phyloP scores from a whole-genome alignment of 2,113 vertebrate genomes.

The Corydoras maculifer region DNA sequence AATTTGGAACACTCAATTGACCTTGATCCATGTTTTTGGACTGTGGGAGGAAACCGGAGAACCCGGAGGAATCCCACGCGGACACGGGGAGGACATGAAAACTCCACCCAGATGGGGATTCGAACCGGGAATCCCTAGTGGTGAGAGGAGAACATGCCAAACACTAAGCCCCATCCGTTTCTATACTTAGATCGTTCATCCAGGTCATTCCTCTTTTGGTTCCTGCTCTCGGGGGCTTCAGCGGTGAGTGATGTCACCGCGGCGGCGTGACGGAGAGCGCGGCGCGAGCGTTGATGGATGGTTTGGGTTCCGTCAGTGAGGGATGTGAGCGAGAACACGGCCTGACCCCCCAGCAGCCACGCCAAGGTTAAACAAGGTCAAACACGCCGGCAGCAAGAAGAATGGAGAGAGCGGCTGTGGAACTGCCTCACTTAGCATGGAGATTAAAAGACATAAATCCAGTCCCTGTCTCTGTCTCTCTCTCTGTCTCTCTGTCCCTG shows the following conservation, averaged over 20 bases:
- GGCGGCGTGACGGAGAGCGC: neutral
- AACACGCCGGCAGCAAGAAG: conserved; percentile 41
- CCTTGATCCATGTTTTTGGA: too few species aligned
- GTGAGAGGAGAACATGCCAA: too few species aligned
- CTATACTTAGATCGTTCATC: too few species aligned
- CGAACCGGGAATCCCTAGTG: too few species aligned
- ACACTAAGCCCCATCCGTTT: too few species aligned
- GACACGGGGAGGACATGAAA: too few species aligned
- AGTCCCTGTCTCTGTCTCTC: neutral
- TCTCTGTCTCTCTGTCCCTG: too few species aligned
- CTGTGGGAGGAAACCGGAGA: too few species aligned
- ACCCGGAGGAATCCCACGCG: too few species aligned
- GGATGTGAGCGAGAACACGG: neutral
- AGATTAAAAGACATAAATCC: conserved; percentile 57
- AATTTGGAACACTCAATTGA: too few species aligned
- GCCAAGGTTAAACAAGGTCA: conserved; percentile 47
- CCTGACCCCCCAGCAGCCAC: conserved; percentile 5
- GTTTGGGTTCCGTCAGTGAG: neutral
- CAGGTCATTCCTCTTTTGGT: neutral
- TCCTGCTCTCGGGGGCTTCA: neutral
- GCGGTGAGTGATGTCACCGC: neutral
- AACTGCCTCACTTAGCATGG: conserved; percentile 48
- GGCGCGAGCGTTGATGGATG: neutral
- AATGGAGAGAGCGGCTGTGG: conserved; percentile 34
- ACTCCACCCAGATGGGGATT: too few species aligned